Evolutionary conservation across 2,888 invertebrate genomes (phyloP), one percentile per base, ranked within the genome.

Genomic region (Sthenelais limicola): DNA sequence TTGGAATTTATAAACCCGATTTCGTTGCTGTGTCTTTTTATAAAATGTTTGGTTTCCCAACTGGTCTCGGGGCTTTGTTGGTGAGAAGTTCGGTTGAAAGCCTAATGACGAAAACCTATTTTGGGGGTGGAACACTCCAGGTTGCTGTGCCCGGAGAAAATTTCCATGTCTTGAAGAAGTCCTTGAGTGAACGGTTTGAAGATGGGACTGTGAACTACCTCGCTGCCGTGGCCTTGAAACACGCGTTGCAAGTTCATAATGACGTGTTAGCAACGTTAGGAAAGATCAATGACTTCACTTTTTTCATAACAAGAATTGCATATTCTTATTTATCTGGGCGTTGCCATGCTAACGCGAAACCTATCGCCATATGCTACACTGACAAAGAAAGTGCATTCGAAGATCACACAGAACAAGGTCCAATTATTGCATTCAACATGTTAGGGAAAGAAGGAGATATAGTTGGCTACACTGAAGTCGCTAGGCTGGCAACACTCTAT

Each of bases 41-140:
- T 89, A 98, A 98, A 90, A 94, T 98, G 83, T 98, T 98, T 90
- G 94, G 94, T 26, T 97, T 94, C 87, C 98, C 98, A 0, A 97
- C 97, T 68, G 98, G 98, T 2, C 89, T 98, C 24, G 98, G 98
- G 35, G 97, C 95, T 15, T 87, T 97, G 26, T 85, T 98, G 71
- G 93, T 97, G 0, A 92, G 90, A 82, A 94, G 93, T 83, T 85
- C 88, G 26, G 77, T 79, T 21, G 77, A 74, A 2, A 38, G 74
- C 54, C 71, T 91, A 9, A 88, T 96, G 76, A 89, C 90, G 73
- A 90, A 91, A 62, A 93, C 87, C 70, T 97, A 95, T 87, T 97
- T 94, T 89, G 97, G 97, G 26, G 98, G 98, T 48, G 98, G 98
- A 9, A 96, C 97, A 1, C 94, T 98, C 12, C 91, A 94, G 82